Percentiles rank a stretch among this genome's conserved stretches.
Evolutionary conservation across 2,888 invertebrate species (phyloP).

Genomic region (Caenorhabditis afra): DNA sequence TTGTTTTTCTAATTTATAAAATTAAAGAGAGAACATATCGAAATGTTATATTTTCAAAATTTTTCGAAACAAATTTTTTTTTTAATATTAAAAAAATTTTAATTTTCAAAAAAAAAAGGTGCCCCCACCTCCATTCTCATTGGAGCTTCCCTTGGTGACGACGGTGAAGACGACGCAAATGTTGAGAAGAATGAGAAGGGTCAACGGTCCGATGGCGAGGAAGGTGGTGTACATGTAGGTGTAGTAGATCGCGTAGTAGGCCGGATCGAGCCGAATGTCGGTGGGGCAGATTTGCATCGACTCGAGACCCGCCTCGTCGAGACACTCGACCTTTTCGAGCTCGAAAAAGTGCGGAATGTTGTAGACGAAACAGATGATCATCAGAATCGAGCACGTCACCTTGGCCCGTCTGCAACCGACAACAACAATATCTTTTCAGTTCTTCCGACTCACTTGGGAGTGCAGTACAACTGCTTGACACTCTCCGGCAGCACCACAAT

Average conservation of each 20-base stretch:
- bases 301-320: constrained; percentile 49
- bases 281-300: constrained; percentile 70
- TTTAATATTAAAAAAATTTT: too few species aligned
- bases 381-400: constrained; percentile 70
- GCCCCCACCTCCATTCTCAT: constrained; percentile 46
- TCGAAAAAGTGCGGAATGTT: constrained; percentile 80
- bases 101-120: too few species aligned
- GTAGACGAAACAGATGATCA: constrained; percentile 74
- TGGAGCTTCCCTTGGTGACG: constrained; percentile 53
- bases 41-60: too few species aligned
- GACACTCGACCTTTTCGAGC: constrained; percentile 68
- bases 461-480: constrained; percentile 74
- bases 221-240: constrained; percentile 78
- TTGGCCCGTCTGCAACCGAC: constrained; percentile 74
- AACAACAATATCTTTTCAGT: too few species aligned
- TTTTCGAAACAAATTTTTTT: too few species aligned
- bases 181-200: constrained; percentile 77
- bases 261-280: constrained; percentile 72
- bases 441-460: constrained; percentile 73
- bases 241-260: constrained; percentile 79
- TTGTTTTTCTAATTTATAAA: too few species aligned
- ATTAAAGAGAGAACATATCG: too few species aligned
- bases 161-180: constrained; percentile 75
- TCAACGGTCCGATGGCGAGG: constrained; percentile 78
- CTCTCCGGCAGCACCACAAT: constrained; percentile 70